Conservation (phyloP, 2,888 invertebrate genomes). For the Leucophenga maculata region DNA sequence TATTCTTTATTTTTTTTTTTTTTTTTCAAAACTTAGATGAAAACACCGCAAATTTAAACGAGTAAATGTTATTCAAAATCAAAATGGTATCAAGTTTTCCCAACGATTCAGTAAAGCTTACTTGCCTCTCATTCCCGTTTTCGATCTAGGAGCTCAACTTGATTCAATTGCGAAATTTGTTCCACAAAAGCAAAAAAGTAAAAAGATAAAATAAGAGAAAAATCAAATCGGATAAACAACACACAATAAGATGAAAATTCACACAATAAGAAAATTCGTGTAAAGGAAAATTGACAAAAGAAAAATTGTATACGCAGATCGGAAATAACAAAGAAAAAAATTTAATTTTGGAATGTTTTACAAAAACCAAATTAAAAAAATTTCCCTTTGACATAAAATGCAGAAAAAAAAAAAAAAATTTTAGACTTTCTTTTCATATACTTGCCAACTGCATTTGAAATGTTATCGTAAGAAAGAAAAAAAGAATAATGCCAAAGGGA, state of each 20-base stretch:
- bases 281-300: background rate
- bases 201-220: constrained; percentile 34
- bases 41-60: constrained; percentile 26
- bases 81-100: constrained; percentile 72
- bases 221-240: constrained; percentile 8
- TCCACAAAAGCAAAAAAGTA: constrained; percentile 61
- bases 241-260: constrained; percentile 18
- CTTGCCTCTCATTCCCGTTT: constrained; percentile 73
- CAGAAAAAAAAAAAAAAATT: background rate
- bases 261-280: constrained; percentile 2
- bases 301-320: constrained; percentile 24
- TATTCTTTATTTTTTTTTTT: no score
- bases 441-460: no score
- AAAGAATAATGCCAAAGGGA: constrained; percentile 45
- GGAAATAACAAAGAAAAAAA: constrained; percentile 5
- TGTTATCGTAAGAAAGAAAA: no score
- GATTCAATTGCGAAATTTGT: constrained; percentile 72
- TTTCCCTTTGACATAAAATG: constrained; percentile 49
- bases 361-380: constrained; percentile 52
- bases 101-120: constrained; percentile 72
- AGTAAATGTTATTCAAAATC: constrained; percentile 46
- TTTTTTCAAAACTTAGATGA: background rate
- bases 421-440: no score
- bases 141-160: constrained; percentile 73
- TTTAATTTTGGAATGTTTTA: constrained; percentile 55